These are phyloP conservation scores for Trichacis sp. DNA, from an alignment of 2,888 invertebrate species.

Conservation along the genomic window DNA sequence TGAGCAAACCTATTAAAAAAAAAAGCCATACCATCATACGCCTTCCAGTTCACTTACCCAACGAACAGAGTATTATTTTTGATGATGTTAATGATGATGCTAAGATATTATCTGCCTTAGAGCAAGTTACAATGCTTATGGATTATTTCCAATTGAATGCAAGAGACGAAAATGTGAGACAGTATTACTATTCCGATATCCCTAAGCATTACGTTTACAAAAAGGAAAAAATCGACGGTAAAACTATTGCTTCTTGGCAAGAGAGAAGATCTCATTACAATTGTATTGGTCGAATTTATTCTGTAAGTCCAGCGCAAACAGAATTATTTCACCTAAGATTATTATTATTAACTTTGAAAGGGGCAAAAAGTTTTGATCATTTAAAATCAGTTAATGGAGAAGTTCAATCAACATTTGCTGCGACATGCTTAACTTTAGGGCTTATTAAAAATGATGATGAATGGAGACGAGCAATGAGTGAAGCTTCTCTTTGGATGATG, in stretches of 20 bases:
- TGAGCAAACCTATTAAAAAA: constrained; percentile 19
- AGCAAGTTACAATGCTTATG: constrained; percentile 18
- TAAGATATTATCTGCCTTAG: background rate
- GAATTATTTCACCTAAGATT: constrained; percentile 50
- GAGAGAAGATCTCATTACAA: constrained; percentile 12
- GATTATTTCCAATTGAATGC: constrained; percentile 30
- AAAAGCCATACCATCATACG: constrained; percentile 27
- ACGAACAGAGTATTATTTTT: too few relatives aligned
- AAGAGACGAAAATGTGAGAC: constrained; percentile 25
- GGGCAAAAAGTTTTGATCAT: constrained; percentile 45
- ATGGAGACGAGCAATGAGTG: constrained; percentile 16
- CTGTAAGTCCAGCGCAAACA: constrained; percentile 44
- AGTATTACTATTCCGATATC: constrained; percentile 33
- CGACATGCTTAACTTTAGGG: constrained; percentile 45
- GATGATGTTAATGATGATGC: constrained; percentile 23
- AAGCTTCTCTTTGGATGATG: constrained; percentile 28
- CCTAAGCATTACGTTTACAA: constrained; percentile 22
- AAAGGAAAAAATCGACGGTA: constrained; percentile 16
- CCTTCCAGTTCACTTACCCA: constrained; percentile 23
- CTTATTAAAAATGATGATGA: constrained; percentile 18
- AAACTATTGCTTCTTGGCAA: background rate
- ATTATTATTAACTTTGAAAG: constrained; percentile 46
- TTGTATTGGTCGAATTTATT: constrained; percentile 47
- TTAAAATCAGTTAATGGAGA: constrained; percentile 48
- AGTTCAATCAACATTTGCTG: constrained; percentile 48